Conservation (phyloP, 2,888 invertebrate genomes). For the Myopa testacea region DNA sequence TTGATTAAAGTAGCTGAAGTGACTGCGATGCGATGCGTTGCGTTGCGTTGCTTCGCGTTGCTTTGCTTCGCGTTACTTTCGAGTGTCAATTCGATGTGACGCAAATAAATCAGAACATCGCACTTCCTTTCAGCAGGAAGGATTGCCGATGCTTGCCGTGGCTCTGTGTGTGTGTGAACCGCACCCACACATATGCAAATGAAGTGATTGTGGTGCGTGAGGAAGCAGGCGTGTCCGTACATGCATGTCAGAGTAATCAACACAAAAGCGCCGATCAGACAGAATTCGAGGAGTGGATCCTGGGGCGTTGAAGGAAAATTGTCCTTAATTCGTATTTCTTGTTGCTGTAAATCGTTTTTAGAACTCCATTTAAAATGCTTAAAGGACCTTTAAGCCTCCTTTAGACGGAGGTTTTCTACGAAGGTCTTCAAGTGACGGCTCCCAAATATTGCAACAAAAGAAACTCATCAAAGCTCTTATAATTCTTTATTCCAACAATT, state of each 20-base stretch:
- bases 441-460: no score
- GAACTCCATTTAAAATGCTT: not conserved
- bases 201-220: not conserved
- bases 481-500: no score
- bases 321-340: not conserved
- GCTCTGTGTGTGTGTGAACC: not conserved
- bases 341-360: not conserved
- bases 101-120: slow-evolving; percentile 20
- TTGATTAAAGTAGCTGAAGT: slow-evolving; percentile 12
- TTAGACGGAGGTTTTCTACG: not conserved
- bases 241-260: not conserved
- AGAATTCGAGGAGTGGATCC: no score
- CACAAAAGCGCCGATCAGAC: not conserved
- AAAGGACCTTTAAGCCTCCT: not conserved
- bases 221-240: not conserved
- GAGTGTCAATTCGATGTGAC: slow-evolving; percentile 23
- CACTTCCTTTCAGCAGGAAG: slow-evolving; percentile 12
- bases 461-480: no score
- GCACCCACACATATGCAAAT: slow-evolving; percentile 13
- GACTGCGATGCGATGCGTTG: not conserved
- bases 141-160: not conserved
- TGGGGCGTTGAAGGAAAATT: no score
- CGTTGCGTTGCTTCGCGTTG: no score
- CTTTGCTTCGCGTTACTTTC: no score
- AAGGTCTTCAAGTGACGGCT: no score